These are phyloP conservation scores for Leptodirus hochenwartii DNA, from an alignment of 2,888 invertebrate genomes.

Conservation along the genomic window DNA sequence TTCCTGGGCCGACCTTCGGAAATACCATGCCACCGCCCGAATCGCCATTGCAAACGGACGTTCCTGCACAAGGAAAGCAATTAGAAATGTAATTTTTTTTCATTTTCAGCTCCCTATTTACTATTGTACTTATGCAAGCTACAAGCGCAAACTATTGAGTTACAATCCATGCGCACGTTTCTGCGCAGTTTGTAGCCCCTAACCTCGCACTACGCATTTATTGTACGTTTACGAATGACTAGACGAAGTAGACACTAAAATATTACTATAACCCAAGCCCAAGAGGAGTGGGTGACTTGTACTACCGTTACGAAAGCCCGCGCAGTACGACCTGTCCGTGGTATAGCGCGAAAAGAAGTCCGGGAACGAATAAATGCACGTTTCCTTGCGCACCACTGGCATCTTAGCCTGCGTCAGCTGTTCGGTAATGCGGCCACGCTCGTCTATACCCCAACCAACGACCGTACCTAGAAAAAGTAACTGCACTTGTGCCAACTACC, in stretches of 20 bases:
- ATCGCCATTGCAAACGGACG: conserved; percentile 35
- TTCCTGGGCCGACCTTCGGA: conserved; percentile 16
- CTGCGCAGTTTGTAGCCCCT: no score
- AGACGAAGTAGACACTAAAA: no score
- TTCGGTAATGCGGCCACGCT: conserved; percentile 25
- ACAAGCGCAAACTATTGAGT: no score
- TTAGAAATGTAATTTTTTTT: no score
- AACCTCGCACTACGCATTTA: no score
- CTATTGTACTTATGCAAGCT: no score
- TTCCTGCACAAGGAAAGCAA: conserved; percentile 26
- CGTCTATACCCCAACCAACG: conserved; percentile 40
- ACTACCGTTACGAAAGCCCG: conserved; percentile 25
- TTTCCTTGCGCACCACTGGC: conserved; percentile 34
- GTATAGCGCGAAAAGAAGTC: conserved; percentile 20
- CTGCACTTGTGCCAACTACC: conserved; percentile 16
- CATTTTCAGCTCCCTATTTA: no score
- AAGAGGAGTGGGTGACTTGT: no score
- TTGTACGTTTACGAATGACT: no score
- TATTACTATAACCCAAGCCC: no score
- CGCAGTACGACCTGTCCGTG: conserved; percentile 39
- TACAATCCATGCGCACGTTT: no score
- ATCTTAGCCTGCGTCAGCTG: conserved; percentile 32
- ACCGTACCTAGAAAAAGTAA: conserved; percentile 27
- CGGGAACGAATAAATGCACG: conserved; percentile 32
- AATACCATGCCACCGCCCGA: conserved; percentile 28